Conservation (phyloP, 2,797 vertebrate genomes). For the Leptoclinus maculatus region DNA sequence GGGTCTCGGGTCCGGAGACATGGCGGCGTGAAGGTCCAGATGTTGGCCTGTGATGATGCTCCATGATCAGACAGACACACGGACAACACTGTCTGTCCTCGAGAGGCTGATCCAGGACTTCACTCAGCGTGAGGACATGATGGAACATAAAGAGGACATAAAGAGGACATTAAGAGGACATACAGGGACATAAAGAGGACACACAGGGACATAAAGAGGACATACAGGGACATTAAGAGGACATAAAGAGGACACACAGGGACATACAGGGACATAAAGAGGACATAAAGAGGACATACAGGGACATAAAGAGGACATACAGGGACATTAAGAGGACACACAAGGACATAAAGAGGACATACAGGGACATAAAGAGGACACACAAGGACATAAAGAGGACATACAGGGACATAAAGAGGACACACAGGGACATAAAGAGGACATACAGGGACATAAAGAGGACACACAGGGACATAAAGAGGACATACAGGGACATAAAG, state of each 20-base stretch:
- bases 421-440: too few relatives aligned
- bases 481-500: too few relatives aligned
- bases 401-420: too few relatives aligned
- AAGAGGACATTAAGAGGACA: background rate
- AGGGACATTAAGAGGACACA: too few relatives aligned
- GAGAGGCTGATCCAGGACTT: conserved; percentile 8
- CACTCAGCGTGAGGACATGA: background rate
- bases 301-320: too few relatives aligned
- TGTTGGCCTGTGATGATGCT: conserved; percentile 46
- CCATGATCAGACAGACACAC: conserved; percentile 2
- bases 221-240: background rate
- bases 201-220: background rate
- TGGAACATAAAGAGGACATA: background rate
- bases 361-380: too few relatives aligned
- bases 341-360: too few relatives aligned
- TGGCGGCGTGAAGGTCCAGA: conserved; percentile 21
- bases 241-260: background rate
- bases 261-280: background rate
- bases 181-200: background rate
- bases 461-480: too few relatives aligned
- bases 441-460: too few relatives aligned
- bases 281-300: too few relatives aligned
- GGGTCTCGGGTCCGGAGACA: background rate
- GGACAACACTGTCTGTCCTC: conserved; percentile 13
- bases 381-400: too few relatives aligned